A percentile compares a stretch with the other conserved stretches of the same genome.
Evolutionary conservation across 1,140 invertebrate species (phyloP).

Genomic region (Panonychus citri): DNA sequence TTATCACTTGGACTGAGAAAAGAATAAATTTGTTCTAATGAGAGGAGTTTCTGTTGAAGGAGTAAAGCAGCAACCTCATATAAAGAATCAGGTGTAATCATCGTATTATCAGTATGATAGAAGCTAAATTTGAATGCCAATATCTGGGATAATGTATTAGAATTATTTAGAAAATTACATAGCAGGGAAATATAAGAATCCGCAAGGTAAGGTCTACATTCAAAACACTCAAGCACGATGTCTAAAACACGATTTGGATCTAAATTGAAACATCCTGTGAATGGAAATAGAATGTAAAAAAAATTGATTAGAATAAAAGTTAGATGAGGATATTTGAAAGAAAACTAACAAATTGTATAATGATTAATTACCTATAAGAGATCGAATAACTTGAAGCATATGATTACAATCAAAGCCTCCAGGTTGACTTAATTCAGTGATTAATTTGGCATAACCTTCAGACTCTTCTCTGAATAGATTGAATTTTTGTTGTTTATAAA

Average conservation of each 20-base stretch:
- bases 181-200: constrained; percentile 57
- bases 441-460: constrained; percentile 93
- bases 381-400: constrained; percentile 61
- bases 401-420: constrained; percentile 33
- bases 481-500: constrained; percentile 94
- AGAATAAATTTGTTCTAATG: constrained; percentile 63
- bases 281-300: constrained; percentile 18
- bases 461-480: constrained; percentile 95
- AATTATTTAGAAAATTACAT: constrained; percentile 48
- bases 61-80: constrained; percentile 72
- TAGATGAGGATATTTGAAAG: neutral
- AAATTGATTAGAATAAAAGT: neutral
- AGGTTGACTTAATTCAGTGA: constrained; percentile 82
- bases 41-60: constrained; percentile 60
- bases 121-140: constrained; percentile 81
- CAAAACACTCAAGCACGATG: constrained; percentile 87
- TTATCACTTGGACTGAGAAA: constrained; percentile 73
- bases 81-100: constrained; percentile 44
- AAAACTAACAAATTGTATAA: neutral
- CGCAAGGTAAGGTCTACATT: constrained; percentile 41
- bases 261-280: constrained; percentile 90
- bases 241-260: constrained; percentile 95
- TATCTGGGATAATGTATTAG: constrained; percentile 66
- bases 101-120: constrained; percentile 27
- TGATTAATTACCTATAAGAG: constrained; percentile 50